phyloP scores from a whole-genome alignment of 1,140 invertebrate species.

The Heliconius melpomene region DNA sequence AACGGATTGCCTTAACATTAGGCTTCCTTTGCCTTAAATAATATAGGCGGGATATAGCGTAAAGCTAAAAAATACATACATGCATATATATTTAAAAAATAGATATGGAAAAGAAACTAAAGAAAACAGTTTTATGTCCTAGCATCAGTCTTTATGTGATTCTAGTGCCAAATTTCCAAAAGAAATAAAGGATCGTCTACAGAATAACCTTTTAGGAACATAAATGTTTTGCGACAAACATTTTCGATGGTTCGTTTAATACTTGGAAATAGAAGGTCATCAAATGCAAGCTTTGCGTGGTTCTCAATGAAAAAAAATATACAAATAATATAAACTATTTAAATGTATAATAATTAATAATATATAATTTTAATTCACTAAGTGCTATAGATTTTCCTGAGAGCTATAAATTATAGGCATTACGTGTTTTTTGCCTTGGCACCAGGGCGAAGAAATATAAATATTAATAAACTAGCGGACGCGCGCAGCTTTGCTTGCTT shows the following conservation, averaged over 20 bases:
- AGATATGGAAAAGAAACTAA: not conserved
- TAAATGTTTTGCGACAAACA: conserved; percentile 17
- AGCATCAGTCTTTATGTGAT: conserved; percentile 23
- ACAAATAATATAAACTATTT: too few relatives aligned
- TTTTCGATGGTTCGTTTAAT: conserved; percentile 17
- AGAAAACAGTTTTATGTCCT: not conserved
- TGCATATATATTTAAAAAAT: not conserved
- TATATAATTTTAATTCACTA: too few relatives aligned
- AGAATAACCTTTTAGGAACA: conserved; percentile 6
- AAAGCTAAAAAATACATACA: not conserved
- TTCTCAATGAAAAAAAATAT: not conserved
- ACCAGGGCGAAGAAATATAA: not conserved
- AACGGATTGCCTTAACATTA: not conserved
- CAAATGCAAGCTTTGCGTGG: not conserved
- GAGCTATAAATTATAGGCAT: too few relatives aligned
- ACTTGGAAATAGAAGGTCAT: conserved; percentile 20
- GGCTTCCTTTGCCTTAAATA: not conserved
- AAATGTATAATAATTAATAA: too few relatives aligned
- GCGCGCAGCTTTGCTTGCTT: too few relatives aligned
- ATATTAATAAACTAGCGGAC: too few relatives aligned
- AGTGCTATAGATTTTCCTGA: too few relatives aligned
- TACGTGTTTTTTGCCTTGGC: not conserved
- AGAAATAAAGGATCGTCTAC: conserved; percentile 20
- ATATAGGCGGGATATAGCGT: not conserved
- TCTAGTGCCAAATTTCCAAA: conserved; percentile 25